phyloP scores from a whole-genome alignment of 2,797 vertebrate genomes.

The Australoheros facetus region DNA sequence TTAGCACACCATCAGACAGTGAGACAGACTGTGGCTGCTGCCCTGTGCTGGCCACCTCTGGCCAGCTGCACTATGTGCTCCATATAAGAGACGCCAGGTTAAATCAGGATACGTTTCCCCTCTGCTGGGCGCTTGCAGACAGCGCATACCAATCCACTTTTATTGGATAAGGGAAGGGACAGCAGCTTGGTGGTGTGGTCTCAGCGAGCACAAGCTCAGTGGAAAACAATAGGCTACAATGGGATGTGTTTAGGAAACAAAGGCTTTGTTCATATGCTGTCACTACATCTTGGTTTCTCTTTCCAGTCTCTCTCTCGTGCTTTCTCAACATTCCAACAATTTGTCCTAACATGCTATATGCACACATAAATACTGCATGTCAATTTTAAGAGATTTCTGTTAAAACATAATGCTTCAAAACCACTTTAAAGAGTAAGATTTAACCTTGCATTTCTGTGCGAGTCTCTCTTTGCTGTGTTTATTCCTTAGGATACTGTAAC shows the following conservation, averaged over 20 bases:
- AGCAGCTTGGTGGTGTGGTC: constrained; percentile 49
- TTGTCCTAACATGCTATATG: neutral
- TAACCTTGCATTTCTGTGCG: constrained; percentile 2
- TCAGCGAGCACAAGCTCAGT: constrained; percentile 46
- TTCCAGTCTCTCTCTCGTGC: constrained; percentile 8
- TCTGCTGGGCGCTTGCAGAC: constrained; percentile 47
- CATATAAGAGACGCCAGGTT: constrained; percentile 58
- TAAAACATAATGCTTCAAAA: constrained; percentile 10
- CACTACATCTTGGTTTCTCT: constrained; percentile 50
- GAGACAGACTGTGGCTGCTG: constrained; percentile 60
- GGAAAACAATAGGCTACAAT: constrained; percentile 76
- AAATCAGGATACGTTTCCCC: constrained; percentile 62
- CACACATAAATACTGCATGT: constrained; percentile 6
- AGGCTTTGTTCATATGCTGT: constrained; percentile 63
- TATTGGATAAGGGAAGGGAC: constrained; percentile 53
- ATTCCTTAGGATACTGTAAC: constrained; percentile 34
- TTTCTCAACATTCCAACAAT: constrained; percentile 22
- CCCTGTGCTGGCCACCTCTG: constrained; percentile 69
- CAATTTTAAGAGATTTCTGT: constrained; percentile 17
- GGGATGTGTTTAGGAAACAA: constrained; percentile 77
- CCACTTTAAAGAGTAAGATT: neutral
- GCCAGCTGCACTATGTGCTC: constrained; percentile 60
- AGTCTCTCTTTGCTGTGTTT: constrained; percentile 16
- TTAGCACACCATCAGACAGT: constrained; percentile 69
- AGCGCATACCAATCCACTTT: constrained; percentile 47